These are phyloP conservation scores for Helicolenus hilgendorfi DNA, from an alignment of 2,797 vertebrate genomes.

Conservation along the genomic window DNA sequence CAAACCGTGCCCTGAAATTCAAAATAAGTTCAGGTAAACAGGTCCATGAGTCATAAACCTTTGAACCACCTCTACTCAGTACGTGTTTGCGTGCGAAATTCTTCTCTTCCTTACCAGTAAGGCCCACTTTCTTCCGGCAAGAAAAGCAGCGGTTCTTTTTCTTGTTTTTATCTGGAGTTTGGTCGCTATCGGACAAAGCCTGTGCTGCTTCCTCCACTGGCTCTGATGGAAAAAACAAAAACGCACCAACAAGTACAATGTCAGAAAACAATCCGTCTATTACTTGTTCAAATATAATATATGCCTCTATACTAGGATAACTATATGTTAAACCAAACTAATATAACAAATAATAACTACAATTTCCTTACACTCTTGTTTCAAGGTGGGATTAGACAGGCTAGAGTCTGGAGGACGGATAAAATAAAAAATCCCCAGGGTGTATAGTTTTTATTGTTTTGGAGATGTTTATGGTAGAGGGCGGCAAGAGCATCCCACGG, in stretches of 20 bases:
- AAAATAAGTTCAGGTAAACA: neutral
- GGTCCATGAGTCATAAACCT: slow-evolving; percentile 7
- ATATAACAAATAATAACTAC: neutral
- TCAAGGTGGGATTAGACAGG: neutral
- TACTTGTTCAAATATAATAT: neutral
- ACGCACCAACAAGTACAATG: neutral
- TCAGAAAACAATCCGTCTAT: neutral
- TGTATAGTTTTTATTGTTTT: neutral
- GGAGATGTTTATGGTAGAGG: neutral
- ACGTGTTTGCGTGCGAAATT: neutral
- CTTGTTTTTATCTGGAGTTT: slow-evolving; percentile 93
- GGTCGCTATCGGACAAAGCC: slow-evolving; percentile 90
- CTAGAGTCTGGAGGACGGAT: neutral
- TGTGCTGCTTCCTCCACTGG: slow-evolving; percentile 89
- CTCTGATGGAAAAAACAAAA: slow-evolving; percentile 69
- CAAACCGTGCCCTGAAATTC: neutral
- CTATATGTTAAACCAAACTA: neutral
- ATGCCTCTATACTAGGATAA: neutral
- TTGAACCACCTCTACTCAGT: neutral
- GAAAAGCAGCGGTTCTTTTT: slow-evolving; percentile 96
- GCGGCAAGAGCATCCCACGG: neutral
- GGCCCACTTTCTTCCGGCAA: slow-evolving; percentile 95
- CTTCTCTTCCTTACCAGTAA: slow-evolving; percentile 89
- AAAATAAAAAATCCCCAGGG: neutral
- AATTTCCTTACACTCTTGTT: neutral